A percentile compares a stretch with the other conserved stretches of the same genome.
These are phyloP conservation scores for Loxodonta africana DNA, from an alignment of 2,113 vertebrate species.

Conservation along the genomic window DNA sequence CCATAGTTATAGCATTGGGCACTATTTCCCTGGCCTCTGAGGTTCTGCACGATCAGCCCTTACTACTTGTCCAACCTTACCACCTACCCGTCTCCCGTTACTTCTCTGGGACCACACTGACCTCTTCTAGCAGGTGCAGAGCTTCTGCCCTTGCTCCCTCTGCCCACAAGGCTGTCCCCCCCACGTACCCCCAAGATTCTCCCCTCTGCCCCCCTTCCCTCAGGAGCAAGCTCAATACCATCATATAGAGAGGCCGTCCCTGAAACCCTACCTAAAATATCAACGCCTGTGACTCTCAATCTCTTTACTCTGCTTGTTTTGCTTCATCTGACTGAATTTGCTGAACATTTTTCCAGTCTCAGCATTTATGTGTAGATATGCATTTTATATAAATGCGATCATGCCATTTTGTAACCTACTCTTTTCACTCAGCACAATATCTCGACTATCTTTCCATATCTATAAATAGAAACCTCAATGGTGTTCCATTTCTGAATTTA, in stretches of 20 bases:
- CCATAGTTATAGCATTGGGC: too few relatives aligned
- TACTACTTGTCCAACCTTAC: background rate
- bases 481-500: background rate
- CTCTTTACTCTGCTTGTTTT: background rate
- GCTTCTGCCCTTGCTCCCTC: background rate
- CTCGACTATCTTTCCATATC: background rate
- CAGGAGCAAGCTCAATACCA: background rate
- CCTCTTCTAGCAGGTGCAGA: background rate
- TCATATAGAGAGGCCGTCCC: background rate
- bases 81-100: fast-evolving
- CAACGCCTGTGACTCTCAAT: background rate
- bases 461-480: background rate
- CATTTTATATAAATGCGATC: background rate
- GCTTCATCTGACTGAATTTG: background rate
- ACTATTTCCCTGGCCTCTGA: background rate
- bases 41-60: background rate
- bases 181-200: background rate
- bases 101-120: background rate
- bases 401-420: background rate
- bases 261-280: background rate
- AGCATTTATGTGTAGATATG: background rate
- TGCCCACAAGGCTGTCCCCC: background rate
- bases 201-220: too few relatives aligned
- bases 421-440: background rate
- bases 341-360: background rate